Evolutionary conservation across 2,797 vertebrate species (phyloP).

Genomic region (Myiotriccus ornatus): DNA sequence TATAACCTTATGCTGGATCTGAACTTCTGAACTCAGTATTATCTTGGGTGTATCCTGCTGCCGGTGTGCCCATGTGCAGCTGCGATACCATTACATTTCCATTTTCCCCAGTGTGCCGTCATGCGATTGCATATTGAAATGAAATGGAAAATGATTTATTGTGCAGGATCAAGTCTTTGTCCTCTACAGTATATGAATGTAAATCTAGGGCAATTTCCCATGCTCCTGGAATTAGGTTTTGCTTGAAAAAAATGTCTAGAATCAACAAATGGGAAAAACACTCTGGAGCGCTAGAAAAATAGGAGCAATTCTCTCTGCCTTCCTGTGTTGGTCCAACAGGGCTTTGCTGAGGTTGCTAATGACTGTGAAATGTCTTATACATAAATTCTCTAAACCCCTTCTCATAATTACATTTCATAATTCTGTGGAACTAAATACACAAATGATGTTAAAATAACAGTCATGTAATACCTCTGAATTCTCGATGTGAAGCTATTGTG

Average conservation of each 20-base stretch:
- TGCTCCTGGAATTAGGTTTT: slow-evolving; percentile 39
- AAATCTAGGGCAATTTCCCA: slow-evolving; percentile 39
- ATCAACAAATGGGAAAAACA: slow-evolving; percentile 49
- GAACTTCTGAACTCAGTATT: slow-evolving; percentile 57
- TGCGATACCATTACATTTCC: neutral
- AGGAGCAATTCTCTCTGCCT: neutral
- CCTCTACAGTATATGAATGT: neutral
- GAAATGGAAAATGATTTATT: slow-evolving; percentile 44
- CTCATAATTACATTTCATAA: neutral
- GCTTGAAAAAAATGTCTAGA: neutral
- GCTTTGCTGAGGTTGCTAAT: slow-evolving; percentile 4
- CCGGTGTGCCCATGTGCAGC: slow-evolving; percentile 40
- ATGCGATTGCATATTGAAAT: neutral
- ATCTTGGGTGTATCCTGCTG: slow-evolving; percentile 20
- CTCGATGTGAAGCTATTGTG: neutral
- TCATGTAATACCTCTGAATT: slow-evolving; percentile 19
- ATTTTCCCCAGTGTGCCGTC: slow-evolving; percentile 22
- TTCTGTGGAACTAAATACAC: slow-evolving; percentile 21
- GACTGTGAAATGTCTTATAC: neutral
- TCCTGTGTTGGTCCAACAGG: slow-evolving; percentile 5
- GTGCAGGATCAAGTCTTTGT: neutral
- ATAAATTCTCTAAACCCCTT: neutral
- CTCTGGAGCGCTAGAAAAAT: neutral
- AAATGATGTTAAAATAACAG: slow-evolving; percentile 35
- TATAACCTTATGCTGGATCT: neutral